A percentile compares a stretch with the other conserved stretches of the same genome.
These are phyloP conservation scores for Phalloptychus januarius DNA, from an alignment of 2,797 vertebrate species.

Conservation along the genomic window DNA sequence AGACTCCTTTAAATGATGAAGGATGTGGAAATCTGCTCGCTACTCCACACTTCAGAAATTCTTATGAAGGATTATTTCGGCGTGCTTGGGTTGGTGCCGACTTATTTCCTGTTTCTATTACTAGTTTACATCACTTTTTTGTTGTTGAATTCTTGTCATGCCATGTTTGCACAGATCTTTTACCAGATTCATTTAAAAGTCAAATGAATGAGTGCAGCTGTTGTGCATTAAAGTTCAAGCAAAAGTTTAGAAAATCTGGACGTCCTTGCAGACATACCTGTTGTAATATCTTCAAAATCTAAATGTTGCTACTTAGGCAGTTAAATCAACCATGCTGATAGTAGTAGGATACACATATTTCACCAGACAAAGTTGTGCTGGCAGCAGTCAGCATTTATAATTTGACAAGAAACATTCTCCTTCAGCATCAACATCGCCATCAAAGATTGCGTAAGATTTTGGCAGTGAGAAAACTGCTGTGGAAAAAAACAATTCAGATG, in stretches of 20 bases:
- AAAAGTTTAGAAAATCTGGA: background rate
- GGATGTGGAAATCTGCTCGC: conserved; percentile 47
- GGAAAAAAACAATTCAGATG: background rate
- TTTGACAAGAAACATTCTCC: background rate
- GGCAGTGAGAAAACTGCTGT: background rate
- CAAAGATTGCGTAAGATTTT: background rate
- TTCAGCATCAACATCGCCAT: background rate
- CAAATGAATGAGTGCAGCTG: background rate
- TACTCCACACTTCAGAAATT: conserved; percentile 48
- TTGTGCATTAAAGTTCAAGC: background rate
- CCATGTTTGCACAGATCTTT: conserved; percentile 7
- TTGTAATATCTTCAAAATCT: background rate
- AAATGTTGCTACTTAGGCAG: background rate
- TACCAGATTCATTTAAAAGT: conserved; percentile 9
- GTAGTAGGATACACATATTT: background rate
- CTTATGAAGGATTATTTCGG: conserved; percentile 53
- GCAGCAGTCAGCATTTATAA: background rate
- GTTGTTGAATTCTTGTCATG: conserved; percentile 8
- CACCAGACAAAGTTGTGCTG: background rate
- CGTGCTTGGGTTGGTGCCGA: conserved; percentile 35
- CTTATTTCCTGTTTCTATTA: conserved; percentile 45
- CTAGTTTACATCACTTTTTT: conserved; percentile 41
- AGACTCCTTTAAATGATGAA: conserved; percentile 55
- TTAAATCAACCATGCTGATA: background rate
- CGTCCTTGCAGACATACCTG: background rate